Evolutionary conservation across 2,888 invertebrate species (phyloP).

Genomic region (Lepetodrilus schrolli): DNA sequence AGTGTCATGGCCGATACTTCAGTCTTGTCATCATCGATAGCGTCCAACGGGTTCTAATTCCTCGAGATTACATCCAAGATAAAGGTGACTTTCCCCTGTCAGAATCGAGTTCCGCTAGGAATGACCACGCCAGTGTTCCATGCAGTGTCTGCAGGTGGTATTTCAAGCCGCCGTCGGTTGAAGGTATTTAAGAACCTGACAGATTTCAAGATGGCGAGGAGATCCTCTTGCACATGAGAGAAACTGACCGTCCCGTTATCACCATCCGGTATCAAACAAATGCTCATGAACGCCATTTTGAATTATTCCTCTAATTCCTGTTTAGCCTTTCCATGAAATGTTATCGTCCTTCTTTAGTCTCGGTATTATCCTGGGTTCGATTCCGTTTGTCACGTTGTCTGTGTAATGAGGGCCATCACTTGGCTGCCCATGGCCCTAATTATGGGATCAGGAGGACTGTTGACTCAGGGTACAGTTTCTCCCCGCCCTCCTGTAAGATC

Average conservation of each 20-base stretch:
- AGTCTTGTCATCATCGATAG: not conserved
- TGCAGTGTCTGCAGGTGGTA: constrained; percentile 2
- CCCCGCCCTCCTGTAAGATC: not conserved
- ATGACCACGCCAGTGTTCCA: not conserved
- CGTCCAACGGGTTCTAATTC: constrained; percentile 1
- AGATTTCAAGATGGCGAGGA: constrained; percentile 11
- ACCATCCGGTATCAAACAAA: not conserved
- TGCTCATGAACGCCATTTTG: not conserved
- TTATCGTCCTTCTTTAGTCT: not conserved
- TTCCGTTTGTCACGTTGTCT: constrained; percentile 3
- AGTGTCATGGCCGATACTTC: not conserved
- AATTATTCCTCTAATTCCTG: constrained; percentile 23
- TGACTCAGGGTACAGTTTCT: constrained; percentile 14
- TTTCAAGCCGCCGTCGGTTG: not conserved
- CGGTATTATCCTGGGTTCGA: not conserved
- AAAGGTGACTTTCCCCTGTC: constrained; percentile 6
- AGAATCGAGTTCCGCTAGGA: not conserved
- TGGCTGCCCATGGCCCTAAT: not conserved
- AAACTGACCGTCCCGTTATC: constrained; percentile 10
- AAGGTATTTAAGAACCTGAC: not conserved
- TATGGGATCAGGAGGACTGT: constrained; percentile 1
- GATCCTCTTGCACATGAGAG: not conserved
- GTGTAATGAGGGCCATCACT: not conserved
- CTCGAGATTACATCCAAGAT: constrained; percentile 6
- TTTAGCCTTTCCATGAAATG: constrained; percentile 5